Evolutionary conservation across 2,113 vertebrate species (phyloP).

Genomic region (Mesocricetus auratus): DNA sequence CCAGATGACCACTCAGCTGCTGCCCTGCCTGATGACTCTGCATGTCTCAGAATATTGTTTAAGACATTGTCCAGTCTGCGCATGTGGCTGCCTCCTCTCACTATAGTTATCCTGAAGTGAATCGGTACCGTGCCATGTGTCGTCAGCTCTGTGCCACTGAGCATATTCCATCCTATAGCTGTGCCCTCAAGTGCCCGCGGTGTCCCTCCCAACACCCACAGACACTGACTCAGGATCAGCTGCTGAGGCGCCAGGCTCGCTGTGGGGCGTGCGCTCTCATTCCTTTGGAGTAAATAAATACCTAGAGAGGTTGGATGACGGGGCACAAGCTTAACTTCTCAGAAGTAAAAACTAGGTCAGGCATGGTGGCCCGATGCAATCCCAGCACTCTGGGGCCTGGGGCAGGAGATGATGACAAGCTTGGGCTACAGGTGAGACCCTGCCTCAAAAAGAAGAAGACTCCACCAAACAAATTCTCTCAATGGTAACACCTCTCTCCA

Average conservation of each 20-base stretch:
- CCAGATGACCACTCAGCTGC: neutral
- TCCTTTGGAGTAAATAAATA: neutral
- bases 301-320: neutral
- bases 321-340: neutral
- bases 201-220: neutral
- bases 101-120: neutral
- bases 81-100: neutral
- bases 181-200: neutral
- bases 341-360: neutral
- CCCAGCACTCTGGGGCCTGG: neutral
- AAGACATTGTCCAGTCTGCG: neutral
- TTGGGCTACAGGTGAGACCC: neutral
- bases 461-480: neutral
- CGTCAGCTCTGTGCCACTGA: neutral
- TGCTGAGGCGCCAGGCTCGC: neutral
- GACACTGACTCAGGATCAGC: neutral
- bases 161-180: neutral
- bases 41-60: too few species aligned
- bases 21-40: neutral
- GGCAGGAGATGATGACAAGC: neutral
- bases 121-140: rapidly evolving
- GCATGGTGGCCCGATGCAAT: neutral
- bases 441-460: neutral
- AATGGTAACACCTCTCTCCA: neutral
- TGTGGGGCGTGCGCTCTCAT: neutral